phyloP scores from a whole-genome alignment of 2,113 vertebrate species.

The Malurus cyaneus region DNA sequence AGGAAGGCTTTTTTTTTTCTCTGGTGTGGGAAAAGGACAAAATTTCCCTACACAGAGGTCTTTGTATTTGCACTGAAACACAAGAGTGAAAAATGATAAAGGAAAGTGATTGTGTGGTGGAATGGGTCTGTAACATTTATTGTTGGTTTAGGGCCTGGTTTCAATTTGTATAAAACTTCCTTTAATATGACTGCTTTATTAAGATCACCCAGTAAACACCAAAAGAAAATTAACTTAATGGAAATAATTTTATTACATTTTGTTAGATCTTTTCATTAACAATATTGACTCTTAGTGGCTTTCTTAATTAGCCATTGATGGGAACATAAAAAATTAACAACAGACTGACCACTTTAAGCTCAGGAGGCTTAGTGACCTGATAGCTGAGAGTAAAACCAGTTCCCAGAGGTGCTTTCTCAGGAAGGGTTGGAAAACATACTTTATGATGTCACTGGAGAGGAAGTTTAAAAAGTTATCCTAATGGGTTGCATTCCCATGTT shows the following conservation, averaged over 20 bases:
- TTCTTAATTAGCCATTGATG: conserved; percentile 33
- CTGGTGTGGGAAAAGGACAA: neutral
- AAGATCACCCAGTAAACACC: neutral
- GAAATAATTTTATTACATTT: conserved; percentile 28
- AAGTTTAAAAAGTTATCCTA: neutral
- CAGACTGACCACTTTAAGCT: neutral
- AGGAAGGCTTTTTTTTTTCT: neutral
- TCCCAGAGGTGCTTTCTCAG: neutral
- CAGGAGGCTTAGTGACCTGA: neutral
- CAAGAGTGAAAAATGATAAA: neutral
- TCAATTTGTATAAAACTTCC: neutral
- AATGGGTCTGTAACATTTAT: neutral
- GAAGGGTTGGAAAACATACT: neutral
- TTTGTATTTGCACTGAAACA: neutral
- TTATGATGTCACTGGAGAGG: neutral
- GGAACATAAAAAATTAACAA: conserved; percentile 37
- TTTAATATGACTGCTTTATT: neutral
- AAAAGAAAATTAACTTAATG: conserved; percentile 9
- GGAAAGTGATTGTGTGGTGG: neutral
- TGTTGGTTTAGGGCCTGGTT: neutral
- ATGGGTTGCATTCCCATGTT: neutral
- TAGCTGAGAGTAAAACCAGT: neutral
- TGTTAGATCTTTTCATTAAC: conserved; percentile 40
- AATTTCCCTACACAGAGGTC: neutral
- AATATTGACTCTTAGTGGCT: conserved; percentile 20